These are phyloP conservation scores for Uria aalge DNA, from an alignment of 2,113 vertebrate genomes.

Conservation along the genomic window DNA sequence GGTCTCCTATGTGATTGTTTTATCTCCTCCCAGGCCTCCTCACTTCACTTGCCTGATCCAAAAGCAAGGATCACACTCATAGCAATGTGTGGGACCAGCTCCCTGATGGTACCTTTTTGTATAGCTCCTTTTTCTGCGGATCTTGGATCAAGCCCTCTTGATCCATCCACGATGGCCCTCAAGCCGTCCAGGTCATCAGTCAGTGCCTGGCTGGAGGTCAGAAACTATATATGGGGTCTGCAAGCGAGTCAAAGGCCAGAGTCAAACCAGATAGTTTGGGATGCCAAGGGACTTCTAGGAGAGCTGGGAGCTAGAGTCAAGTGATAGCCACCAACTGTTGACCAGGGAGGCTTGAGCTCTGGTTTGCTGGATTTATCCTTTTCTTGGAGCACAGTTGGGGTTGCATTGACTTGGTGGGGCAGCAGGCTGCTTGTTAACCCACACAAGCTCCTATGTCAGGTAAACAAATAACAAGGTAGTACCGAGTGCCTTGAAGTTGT, in stretches of 20 bases:
- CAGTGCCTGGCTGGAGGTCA: neutral
- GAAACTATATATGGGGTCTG: neutral
- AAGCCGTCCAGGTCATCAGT: neutral
- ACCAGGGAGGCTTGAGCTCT: neutral
- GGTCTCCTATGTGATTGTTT: neutral
- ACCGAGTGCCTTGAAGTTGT: neutral
- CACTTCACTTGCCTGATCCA: neutral
- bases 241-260: neutral
- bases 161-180: too few relatives aligned
- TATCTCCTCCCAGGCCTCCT: neutral
- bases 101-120: neutral
- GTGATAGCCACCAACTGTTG: neutral
- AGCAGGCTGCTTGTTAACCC: neutral
- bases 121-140: neutral
- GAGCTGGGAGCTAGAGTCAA: neutral
- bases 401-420: neutral
- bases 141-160: neutral
- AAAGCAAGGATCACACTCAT: neutral
- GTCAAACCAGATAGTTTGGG: neutral
- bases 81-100: neutral
- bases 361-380: neutral
- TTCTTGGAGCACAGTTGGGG: neutral
- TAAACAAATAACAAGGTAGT: neutral
- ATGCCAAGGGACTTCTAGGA: neutral
- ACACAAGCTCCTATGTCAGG: neutral